phyloP scores from a whole-genome alignment of 2,888 invertebrate genomes.

The Drosophila formosana region DNA sequence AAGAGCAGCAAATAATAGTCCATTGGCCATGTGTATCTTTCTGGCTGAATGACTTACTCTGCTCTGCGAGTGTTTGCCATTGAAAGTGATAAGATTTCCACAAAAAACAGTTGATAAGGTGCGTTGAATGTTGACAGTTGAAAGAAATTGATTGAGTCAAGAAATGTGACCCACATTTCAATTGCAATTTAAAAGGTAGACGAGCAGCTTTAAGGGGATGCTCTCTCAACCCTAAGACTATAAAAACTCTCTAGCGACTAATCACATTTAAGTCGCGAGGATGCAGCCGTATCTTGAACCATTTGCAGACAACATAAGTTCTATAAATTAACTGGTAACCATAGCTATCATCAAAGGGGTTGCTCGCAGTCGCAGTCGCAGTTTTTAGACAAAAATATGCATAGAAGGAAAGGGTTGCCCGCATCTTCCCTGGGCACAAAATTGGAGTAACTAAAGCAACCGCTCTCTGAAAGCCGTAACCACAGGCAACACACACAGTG shows the following conservation, averaged over 20 bases:
- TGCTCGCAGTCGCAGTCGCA: background rate
- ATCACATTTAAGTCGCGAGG: slow-evolving; percentile 58
- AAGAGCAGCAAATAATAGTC: slow-evolving; percentile 61
- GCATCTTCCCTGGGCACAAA: background rate
- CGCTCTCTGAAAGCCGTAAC: slow-evolving; percentile 45
- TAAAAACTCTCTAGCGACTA: slow-evolving; percentile 52
- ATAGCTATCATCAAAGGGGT: slow-evolving; percentile 60
- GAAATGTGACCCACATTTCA: slow-evolving; percentile 52
- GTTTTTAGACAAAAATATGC: slow-evolving; percentile 29
- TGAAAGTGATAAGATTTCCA: slow-evolving; percentile 66
- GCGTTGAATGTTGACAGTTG: slow-evolving; percentile 45
- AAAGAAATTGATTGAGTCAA: slow-evolving; percentile 53
- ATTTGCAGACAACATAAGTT: slow-evolving; percentile 70
- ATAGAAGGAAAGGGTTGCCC: slow-evolving; percentile 22
- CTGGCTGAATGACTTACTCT: slow-evolving; percentile 35
- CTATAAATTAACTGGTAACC: slow-evolving; percentile 79
- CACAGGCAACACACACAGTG: slow-evolving; percentile 50
- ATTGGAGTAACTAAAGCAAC: slow-evolving; percentile 12
- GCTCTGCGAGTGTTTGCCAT: slow-evolving; percentile 33
- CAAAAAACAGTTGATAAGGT: slow-evolving; percentile 46
- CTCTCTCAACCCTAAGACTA: slow-evolving; percentile 1
- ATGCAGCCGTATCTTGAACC: slow-evolving; percentile 38
- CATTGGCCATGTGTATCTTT: slow-evolving; percentile 69
- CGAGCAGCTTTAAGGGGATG: slow-evolving; percentile 7
- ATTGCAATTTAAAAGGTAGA: slow-evolving; percentile 23